These are phyloP conservation scores for Cosmia pyralina DNA, from an alignment of 2,888 invertebrate species.

Conservation along the genomic window DNA sequence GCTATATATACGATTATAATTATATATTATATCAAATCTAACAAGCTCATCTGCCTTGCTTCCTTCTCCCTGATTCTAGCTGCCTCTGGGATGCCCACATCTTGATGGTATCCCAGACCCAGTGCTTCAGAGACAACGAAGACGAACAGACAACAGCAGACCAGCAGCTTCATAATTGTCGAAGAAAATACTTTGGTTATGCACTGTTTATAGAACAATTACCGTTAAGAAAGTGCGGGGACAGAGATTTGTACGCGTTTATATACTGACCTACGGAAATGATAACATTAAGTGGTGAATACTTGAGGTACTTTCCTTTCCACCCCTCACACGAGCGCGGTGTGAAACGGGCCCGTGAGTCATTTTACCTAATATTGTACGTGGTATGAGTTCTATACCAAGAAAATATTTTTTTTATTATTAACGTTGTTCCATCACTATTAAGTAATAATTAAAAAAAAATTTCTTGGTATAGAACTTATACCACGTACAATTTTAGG, in stretches of 20 bases:
- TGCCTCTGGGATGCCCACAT: slow-evolving; percentile 70
- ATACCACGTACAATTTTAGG: too few species aligned
- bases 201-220: not conserved
- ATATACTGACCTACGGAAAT: not conserved
- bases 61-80: slow-evolving; percentile 66
- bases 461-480: too few species aligned
- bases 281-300: not conserved
- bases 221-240: not conserved
- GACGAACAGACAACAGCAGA: not conserved
- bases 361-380: too few species aligned
- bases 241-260: not conserved
- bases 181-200: not conserved
- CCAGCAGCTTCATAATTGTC: slow-evolving; percentile 2
- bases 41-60: slow-evolving; percentile 40
- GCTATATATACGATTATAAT: too few species aligned
- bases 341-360: too few species aligned
- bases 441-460: too few species aligned
- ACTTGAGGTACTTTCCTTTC: not conserved
- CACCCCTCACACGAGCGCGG: too few species aligned
- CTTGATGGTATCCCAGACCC: slow-evolving; percentile 68
- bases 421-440: too few species aligned
- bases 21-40: too few species aligned
- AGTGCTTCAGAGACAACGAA: not conserved
- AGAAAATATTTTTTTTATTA: too few species aligned
- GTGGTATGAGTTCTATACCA: too few species aligned